Evolutionary conservation across 1,140 invertebrate genomes (phyloP).

Genomic region (Zaprionus camerounensis): DNA sequence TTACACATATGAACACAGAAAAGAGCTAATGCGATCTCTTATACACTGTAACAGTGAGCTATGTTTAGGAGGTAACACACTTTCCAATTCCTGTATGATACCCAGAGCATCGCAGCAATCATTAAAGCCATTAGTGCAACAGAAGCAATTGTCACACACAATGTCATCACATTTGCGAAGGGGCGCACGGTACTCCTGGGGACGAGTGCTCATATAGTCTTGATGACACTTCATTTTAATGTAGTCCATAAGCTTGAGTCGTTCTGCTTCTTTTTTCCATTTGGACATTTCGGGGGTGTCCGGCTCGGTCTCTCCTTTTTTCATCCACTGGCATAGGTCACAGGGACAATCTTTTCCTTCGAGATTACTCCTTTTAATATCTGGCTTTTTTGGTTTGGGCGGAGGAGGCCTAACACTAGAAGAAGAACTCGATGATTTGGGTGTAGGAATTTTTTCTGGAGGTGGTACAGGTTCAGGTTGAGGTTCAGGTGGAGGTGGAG

Average conservation of each 20-base stretch:
- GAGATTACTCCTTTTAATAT: background rate
- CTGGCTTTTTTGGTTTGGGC: background rate
- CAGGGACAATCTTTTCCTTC: slow-evolving; percentile 53
- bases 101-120: slow-evolving; percentile 34
- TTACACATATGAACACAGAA: background rate
- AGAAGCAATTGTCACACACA: slow-evolving; percentile 32
- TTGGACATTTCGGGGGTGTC: slow-evolving; percentile 51
- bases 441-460: too few species aligned
- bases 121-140: slow-evolving; percentile 11
- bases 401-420: background rate
- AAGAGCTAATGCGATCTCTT: background rate
- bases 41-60: background rate
- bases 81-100: slow-evolving; percentile 47
- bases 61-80: background rate
- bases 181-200: background rate
- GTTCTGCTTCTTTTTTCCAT: slow-evolving; percentile 33
- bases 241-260: slow-evolving; percentile 40
- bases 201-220: slow-evolving; percentile 27
- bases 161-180: slow-evolving; percentile 41
- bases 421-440: too few species aligned
- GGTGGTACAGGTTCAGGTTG: too few species aligned
- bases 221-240: slow-evolving; percentile 42
- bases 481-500: background rate
- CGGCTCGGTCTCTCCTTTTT: slow-evolving; percentile 9
- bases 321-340: slow-evolving; percentile 47